phyloP scores from a whole-genome alignment of 2,797 vertebrate species.

The Jordanella pulchra region DNA sequence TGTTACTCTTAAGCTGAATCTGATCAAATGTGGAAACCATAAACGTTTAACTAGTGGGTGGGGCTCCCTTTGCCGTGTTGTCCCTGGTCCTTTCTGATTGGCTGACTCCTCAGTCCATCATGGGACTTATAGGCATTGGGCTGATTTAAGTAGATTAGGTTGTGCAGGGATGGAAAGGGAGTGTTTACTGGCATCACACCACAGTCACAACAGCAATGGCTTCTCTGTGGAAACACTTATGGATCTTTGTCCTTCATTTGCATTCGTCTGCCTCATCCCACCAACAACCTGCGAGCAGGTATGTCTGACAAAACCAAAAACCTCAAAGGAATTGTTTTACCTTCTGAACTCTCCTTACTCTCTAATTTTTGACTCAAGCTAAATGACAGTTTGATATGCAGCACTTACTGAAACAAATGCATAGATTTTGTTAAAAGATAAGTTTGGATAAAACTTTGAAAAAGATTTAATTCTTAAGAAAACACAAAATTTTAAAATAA shows the following conservation, averaged over 20 bases:
- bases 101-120: conserved; percentile 34
- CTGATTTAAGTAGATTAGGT: conserved; percentile 70
- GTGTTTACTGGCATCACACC: conserved; percentile 47
- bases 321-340: neutral
- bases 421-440: neutral
- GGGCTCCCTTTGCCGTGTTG: neutral
- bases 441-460: neutral
- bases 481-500: neutral
- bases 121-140: conserved; percentile 48
- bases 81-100: conserved; percentile 40
- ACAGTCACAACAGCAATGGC: conserved; percentile 53
- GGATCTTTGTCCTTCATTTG: conserved; percentile 49
- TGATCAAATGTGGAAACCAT: conserved; percentile 11
- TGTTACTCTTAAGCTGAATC: conserved; percentile 21
- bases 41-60: conserved; percentile 6
- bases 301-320: neutral
- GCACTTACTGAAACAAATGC: conserved; percentile 2
- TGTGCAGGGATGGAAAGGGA: conserved; percentile 27
- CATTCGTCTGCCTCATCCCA: conserved; percentile 21
- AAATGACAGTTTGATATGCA: neutral
- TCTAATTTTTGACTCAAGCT: conserved; percentile 37
- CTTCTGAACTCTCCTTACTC: conserved; percentile 1
- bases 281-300: conserved; percentile 42
- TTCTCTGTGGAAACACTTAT: conserved; percentile 48
- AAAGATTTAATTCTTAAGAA: neutral